Base-by-base conservation (phyloP, 2,113 vertebrate species). In the Pterocles orientalis region DNA sequence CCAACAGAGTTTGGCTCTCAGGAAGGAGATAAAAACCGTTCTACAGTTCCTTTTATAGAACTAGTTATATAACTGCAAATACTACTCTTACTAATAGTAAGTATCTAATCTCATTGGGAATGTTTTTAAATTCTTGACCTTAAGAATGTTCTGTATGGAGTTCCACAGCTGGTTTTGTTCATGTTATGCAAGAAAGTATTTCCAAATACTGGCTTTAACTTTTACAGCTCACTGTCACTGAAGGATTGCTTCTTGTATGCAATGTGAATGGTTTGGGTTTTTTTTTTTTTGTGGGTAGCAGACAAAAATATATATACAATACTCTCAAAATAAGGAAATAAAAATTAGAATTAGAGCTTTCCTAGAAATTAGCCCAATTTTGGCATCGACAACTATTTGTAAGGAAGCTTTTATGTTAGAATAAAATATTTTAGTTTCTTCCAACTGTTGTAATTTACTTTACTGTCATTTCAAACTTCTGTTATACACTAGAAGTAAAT, bases 251-350 rank as follows among this genome's bases (percentile, higher is more conserved):
- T 85, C 28, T n/a, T 53, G 14, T 68, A 50, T 14, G 29, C 14
- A 26, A 41, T 51, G 43, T 29, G 43, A 69, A 53, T 7, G 8
- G 50, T 41, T 45, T 50, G 8, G 7, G 34, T 1, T 34, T 18
- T 0, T 1, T 34, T 18, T 0, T 4, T 31, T 84, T 47, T 48
- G 24, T 29, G 9, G 10, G 6, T 58, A 28, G 13, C 11, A 64
- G 36, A 58, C 76, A 58, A 64, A 64, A 39, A 64, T n/a, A 48
- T 13, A 33, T 41, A 45, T 10, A 56, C 2, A 54, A 50, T 36
- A 73, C 9, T 41, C n/a, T 61, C 25, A 71, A 83, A 79, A 73
- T 61, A 48, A 54, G 9, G 12, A 75, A 80, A 39, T n/a, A 45
- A 88, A 58, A 58, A 31, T 17, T 41, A 47, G 7, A 73, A 47